Evolutionary conservation across 2,888 invertebrate genomes (phyloP).

Genomic region (Drosophila picticornis): DNA sequence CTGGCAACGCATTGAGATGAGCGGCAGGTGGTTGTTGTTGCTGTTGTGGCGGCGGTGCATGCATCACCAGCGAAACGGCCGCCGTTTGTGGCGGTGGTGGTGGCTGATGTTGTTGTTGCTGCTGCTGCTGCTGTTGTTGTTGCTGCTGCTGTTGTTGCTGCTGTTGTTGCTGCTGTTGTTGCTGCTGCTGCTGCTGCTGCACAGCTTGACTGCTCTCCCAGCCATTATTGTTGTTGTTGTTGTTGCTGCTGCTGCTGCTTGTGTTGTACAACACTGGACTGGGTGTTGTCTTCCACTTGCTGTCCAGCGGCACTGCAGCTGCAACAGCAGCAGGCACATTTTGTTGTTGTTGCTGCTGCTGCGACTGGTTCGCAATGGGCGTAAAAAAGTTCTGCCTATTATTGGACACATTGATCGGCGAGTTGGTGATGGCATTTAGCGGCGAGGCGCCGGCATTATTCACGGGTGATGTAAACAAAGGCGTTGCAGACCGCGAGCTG

Average conservation of each 20-base stretch:
- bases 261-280: slow-evolving; percentile 84
- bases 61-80: slow-evolving; percentile 82
- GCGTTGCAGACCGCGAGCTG: slow-evolving; percentile 96
- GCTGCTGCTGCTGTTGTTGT: slow-evolving; percentile 56
- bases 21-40: slow-evolving; percentile 73
- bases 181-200: slow-evolving; percentile 48
- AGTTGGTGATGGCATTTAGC: slow-evolving; percentile 87
- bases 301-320: slow-evolving; percentile 61
- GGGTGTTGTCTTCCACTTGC: slow-evolving; percentile 84
- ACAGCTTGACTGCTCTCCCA: slow-evolving; percentile 37
- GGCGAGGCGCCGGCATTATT: slow-evolving; percentile 89
- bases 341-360: slow-evolving; percentile 64
- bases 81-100: slow-evolving; percentile 80
- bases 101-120: slow-evolving; percentile 62
- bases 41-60: slow-evolving; percentile 79
- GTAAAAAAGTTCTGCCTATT: slow-evolving; percentile 94
- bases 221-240: slow-evolving; percentile 49
- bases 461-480: slow-evolving; percentile 93
- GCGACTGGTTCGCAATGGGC: slow-evolving; percentile 88
- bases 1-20: slow-evolving; percentile 65
- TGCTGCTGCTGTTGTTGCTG: slow-evolving; percentile 45
- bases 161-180: slow-evolving; percentile 50
- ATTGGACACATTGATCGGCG: slow-evolving; percentile 89
- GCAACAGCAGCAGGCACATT: slow-evolving; percentile 48
- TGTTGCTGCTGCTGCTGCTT: slow-evolving; percentile 55